Base-by-base conservation (phyloP, 1,140 invertebrate species). In the Ceratina calcarata region DNA sequence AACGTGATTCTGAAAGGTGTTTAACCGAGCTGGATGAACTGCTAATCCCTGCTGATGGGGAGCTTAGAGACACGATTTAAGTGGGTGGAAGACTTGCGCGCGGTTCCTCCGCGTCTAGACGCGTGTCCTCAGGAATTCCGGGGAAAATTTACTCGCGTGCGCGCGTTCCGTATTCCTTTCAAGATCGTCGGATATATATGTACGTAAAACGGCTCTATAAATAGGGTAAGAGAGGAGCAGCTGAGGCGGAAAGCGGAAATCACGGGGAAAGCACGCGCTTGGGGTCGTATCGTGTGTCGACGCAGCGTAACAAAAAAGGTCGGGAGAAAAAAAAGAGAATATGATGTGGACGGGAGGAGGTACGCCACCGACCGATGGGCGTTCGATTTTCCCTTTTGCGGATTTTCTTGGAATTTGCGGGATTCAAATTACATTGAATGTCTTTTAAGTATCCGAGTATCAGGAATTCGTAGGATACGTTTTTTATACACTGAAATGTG, bases 201-300 rank as follows among this genome's bases (percentile, higher is more conserved):
- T 77, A 78, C 73, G 80, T 70, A 51, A 70, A 62, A 69, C 45
- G 71, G 66, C 32, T 76, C 80, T 80, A 83, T 80, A 87, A 88
- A 87, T 86, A 83, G 83, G 71, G 66, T 61, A 76, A 67, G 71
- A 68, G 55, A 75, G 65, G 13, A 32, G 78, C 82, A 86, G 82
- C 85, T 86, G 85, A 84, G 80, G 82, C 83, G 88, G 80, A 88
- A 91, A 88, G 85, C 86, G 90, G 90, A 90, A 91, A 91, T 88
- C 83, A 85, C 71, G 78, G 75, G 66, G 84, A 78, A 84, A 85
- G 84, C 84, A 85, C 87, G 80, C 85, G 86, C 68, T 77, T 77
- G 69, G 49, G 77, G 49, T 61, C 76, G 84, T 87, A 90, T 90
- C 88, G 83, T 82, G 73, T 89, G 78, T 89, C 86, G 80, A 72